phyloP scores from a whole-genome alignment of 1,140 invertebrate genomes.

The Bathynomus jamesi region DNA sequence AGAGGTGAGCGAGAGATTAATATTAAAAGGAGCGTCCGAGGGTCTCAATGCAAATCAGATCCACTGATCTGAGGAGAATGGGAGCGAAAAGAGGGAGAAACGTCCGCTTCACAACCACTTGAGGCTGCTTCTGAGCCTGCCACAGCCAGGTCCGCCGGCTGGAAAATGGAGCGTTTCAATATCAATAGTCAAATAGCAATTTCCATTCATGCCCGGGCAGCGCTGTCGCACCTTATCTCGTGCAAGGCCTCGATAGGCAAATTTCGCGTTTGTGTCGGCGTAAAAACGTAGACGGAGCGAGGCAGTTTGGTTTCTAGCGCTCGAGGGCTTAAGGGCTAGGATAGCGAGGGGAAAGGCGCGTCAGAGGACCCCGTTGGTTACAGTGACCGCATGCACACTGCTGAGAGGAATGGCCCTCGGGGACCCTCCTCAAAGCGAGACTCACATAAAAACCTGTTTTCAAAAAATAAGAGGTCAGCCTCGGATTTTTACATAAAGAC shows the following conservation, averaged over 20 bases:
- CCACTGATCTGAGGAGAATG: background rate
- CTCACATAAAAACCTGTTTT: constrained; percentile 30
- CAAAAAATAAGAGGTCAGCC: constrained; percentile 36
- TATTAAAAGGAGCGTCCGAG: background rate
- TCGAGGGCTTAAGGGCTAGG: constrained; percentile 8
- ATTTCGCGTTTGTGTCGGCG: constrained; percentile 4
- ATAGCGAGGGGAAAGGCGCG: background rate
- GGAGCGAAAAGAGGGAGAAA: background rate
- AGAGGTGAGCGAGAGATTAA: background rate
- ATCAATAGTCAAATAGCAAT: constrained; percentile 37
- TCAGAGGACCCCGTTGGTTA: background rate
- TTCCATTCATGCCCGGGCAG: constrained; percentile 37
- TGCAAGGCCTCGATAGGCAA: constrained; percentile 27
- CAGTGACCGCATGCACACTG: constrained; percentile 13
- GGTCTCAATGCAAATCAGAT: background rate
- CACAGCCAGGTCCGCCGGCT: background rate
- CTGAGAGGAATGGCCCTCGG: constrained; percentile 30
- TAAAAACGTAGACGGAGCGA: background rate
- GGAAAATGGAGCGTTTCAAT: constrained; percentile 28
- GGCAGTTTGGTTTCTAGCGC: constrained; percentile 6
- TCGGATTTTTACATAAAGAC: constrained; percentile 35
- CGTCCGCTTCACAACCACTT: background rate
- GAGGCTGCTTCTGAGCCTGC: background rate
- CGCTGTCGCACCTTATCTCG: constrained; percentile 36
- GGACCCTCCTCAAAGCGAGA: constrained; percentile 22